Conservation (phyloP, 2,113 vertebrate genomes). For the Regulus satrapa region DNA sequence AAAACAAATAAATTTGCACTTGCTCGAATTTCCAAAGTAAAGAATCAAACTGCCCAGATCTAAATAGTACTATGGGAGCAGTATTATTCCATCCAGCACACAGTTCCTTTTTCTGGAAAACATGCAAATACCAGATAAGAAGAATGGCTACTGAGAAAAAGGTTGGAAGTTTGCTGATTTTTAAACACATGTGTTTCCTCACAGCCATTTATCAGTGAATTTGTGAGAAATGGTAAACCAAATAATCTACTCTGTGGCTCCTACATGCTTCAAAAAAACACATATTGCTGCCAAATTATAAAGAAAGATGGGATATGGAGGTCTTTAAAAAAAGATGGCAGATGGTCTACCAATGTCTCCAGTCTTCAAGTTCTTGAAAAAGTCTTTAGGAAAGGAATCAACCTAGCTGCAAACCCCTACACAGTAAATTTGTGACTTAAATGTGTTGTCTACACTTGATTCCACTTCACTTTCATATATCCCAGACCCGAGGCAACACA, state of each 20-base stretch:
- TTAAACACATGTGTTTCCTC: not conserved
- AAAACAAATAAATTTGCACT: not conserved
- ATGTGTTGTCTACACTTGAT: not conserved
- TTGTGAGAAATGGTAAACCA: not conserved
- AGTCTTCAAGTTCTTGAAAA: not conserved
- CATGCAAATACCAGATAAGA: not conserved
- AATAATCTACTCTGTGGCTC: not conserved
- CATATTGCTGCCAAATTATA: not conserved
- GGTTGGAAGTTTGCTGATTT: not conserved
- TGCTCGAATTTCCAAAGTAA: not conserved
- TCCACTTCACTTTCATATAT: not conserved
- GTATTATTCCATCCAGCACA: not conserved
- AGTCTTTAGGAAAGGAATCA: not conserved
- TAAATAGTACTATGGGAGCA: not conserved
- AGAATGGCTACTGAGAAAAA: not conserved
- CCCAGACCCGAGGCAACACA: not conserved
- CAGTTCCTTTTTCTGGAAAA: not conserved
- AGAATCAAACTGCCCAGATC: not conserved
- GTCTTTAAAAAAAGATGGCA: not conserved
- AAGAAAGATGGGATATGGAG: not conserved
- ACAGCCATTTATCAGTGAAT: not conserved
- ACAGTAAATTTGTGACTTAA: not conserved
- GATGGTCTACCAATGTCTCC: not conserved
- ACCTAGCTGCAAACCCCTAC: not conserved
- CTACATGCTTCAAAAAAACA: not conserved